Evolutionary conservation across 30 jellyfish, hydroid and myxozoan species (phyloP).

Genomic region (Sanderia malayensis): DNA sequence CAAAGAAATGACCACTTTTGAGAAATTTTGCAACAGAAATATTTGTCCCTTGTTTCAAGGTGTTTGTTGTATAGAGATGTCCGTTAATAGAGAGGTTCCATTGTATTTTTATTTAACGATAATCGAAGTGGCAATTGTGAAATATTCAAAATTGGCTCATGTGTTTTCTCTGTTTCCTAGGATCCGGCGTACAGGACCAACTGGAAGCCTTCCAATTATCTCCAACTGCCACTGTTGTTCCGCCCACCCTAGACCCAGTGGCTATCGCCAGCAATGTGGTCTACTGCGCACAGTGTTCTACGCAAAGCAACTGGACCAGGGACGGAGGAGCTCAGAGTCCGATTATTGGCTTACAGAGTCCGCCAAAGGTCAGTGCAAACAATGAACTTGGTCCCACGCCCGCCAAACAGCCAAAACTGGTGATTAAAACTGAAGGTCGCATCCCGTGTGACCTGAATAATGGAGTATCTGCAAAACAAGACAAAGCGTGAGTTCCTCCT

Average conservation of each 20-base stretch:
- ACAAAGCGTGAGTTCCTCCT: constrained; percentile 16
- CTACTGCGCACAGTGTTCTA: constrained; percentile 37
- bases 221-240: constrained; percentile 38
- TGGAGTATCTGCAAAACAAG: constrained; percentile 27
- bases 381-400: constrained; percentile 40
- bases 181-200: constrained; percentile 99
- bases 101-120: no score
- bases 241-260: constrained; percentile 29
- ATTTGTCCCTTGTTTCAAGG: no score
- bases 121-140: no score
- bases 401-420: constrained; percentile 37
- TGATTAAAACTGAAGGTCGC: constrained; percentile 33
- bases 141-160: no score
- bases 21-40: no score
- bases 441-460: constrained; percentile 20
- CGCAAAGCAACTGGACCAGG: constrained; percentile 4
- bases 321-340: no score
- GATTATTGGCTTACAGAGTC: neutral
- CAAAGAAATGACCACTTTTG: no score
- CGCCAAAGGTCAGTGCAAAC: neutral
- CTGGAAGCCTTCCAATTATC: constrained; percentile 77
- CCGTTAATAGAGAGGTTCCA: no score
- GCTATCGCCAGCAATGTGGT: constrained; percentile 18
- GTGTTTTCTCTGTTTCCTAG: constrained; percentile 44
- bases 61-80: no score